Percentiles rank a stretch among this genome's conserved stretches.
These are phyloP conservation scores for Sinocyclocheilus rhinocerous DNA, from an alignment of 2,113 vertebrate species.

Conservation along the genomic window DNA sequence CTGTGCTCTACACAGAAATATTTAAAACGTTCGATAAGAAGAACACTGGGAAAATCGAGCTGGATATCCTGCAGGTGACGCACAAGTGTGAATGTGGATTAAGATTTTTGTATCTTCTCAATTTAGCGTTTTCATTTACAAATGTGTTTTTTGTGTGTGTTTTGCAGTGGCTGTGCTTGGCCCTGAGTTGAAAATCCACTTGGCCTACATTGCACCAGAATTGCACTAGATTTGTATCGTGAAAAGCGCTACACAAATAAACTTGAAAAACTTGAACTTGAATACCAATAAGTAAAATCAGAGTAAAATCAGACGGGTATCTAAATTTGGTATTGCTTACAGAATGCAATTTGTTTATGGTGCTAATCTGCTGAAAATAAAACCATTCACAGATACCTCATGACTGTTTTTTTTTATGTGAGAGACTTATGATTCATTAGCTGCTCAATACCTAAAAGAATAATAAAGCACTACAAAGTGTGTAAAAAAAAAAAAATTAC, in stretches of 20 bases:
- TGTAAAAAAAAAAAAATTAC: no score
- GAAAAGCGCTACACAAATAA: no score
- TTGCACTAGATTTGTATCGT: no score
- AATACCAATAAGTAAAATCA: background rate
- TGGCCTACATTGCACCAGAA: background rate
- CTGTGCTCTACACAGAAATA: slow-evolving; percentile 58
- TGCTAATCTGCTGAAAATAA: slow-evolving; percentile 1
- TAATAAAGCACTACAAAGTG: no score
- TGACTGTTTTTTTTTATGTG: background rate
- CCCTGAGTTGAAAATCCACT: slow-evolving; percentile 57
- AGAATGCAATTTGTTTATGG: background rate
- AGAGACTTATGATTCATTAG: no score
- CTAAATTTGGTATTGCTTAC: background rate
- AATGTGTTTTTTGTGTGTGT: slow-evolving; percentile 20
- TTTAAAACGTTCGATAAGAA: slow-evolving; percentile 68
- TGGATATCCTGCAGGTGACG: slow-evolving; percentile 68
- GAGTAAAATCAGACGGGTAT: background rate
- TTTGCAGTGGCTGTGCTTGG: slow-evolving; percentile 68
- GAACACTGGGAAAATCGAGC: slow-evolving; percentile 62
- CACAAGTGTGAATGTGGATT: background rate
- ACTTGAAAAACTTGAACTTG: no score
- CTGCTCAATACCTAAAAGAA: no score
- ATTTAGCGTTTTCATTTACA: background rate
- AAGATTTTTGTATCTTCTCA: background rate
- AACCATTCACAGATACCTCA: background rate